Conservation (phyloP, 2,888 invertebrate species). For the Diabrotica balteata region DNA sequence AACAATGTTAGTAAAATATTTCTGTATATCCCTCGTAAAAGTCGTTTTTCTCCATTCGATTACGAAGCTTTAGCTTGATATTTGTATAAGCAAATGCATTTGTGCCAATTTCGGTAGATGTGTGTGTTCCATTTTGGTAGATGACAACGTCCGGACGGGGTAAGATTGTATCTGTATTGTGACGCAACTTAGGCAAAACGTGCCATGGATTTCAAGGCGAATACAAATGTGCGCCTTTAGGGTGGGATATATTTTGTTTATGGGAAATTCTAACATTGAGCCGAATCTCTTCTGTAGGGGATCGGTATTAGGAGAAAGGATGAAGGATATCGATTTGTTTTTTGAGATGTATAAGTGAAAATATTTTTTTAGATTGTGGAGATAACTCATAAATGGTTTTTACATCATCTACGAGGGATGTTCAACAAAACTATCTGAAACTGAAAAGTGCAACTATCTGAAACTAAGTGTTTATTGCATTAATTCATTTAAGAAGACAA, state of each 20-base stretch:
- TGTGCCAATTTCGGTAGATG: slow-evolving; percentile 16
- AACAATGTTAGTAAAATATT: too few species aligned
- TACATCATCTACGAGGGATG: too few species aligned
- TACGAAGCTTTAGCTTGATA: slow-evolving; percentile 3
- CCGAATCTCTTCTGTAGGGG: background rate
- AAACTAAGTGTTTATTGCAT: too few species aligned
- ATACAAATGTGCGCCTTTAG: slow-evolving; percentile 14
- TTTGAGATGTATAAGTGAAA: background rate
- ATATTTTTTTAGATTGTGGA: background rate
- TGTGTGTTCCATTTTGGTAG: slow-evolving; percentile 14
- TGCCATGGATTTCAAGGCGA: slow-evolving; percentile 8
- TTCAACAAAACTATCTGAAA: too few species aligned
- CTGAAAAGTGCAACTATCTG: too few species aligned
- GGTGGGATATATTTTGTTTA: slow-evolving; percentile 14
- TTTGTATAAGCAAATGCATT: slow-evolving; percentile 21
- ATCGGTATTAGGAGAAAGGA: background rate
- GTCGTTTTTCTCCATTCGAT: slow-evolving; percentile 4
- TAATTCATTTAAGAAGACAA: too few species aligned
- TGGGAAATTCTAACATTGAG: background rate
- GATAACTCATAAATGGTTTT: background rate
- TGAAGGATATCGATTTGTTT: background rate
- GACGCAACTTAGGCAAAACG: slow-evolving; percentile 13
- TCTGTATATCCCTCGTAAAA: background rate
- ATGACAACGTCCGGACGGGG: slow-evolving; percentile 16
- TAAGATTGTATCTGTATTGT: slow-evolving; percentile 16